phyloP scores from a whole-genome alignment of 2,113 vertebrate species.

The Trematomus loennbergii region DNA sequence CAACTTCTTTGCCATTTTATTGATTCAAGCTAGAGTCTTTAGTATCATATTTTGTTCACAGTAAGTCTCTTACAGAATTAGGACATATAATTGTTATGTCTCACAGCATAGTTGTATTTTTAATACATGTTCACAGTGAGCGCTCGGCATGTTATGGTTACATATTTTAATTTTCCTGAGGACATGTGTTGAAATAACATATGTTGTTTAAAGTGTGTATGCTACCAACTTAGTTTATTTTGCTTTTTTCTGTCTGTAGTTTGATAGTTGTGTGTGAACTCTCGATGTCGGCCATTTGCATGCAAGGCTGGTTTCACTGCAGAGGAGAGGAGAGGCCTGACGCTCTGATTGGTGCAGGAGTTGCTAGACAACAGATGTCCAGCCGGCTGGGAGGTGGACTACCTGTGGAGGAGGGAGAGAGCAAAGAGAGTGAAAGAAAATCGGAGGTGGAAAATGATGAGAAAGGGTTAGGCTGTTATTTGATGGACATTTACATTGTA shows the following conservation, averaged over 20 bases:
- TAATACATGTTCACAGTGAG: neutral
- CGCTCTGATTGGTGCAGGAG: slow-evolving; percentile 83
- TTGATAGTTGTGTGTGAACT: slow-evolving; percentile 69
- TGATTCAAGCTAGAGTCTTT: neutral
- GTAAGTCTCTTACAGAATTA: neutral
- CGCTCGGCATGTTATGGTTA: neutral
- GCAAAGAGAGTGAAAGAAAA: slow-evolving; percentile 49
- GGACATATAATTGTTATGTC: neutral
- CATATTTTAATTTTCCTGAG: neutral
- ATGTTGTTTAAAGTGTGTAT: neutral
- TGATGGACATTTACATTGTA: slow-evolving; percentile 14
- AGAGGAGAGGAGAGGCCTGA: slow-evolving; percentile 78
- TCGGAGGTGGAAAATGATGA: slow-evolving; percentile 42
- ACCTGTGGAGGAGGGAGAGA: slow-evolving; percentile 80
- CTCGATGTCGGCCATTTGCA: slow-evolving; percentile 79
- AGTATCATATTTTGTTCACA: neutral
- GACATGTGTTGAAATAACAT: neutral
- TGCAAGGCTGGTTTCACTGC: slow-evolving; percentile 86
- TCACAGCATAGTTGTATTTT: neutral
- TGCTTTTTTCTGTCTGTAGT: slow-evolving; percentile 42
- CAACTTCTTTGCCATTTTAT: neutral
- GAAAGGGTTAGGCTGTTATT: slow-evolving; percentile 9
- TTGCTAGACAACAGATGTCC: slow-evolving; percentile 88
- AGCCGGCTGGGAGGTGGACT: slow-evolving; percentile 78
- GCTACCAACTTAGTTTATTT: neutral